phyloP scores from a whole-genome alignment of 2,797 vertebrate species.

The Pantherophis vulpinus region DNA sequence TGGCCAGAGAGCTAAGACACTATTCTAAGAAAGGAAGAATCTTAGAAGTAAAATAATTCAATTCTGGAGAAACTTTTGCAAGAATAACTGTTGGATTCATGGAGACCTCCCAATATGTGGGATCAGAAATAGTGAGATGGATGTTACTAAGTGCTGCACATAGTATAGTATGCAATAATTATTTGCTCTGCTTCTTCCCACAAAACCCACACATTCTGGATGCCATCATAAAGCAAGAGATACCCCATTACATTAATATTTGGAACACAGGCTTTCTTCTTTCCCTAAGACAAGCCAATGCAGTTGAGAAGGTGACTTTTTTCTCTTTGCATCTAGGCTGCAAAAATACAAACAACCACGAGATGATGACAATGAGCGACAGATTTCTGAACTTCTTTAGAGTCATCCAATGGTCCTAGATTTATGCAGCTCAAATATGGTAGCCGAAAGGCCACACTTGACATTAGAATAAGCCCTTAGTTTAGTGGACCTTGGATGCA shows the following conservation, averaged over 20 bases:
- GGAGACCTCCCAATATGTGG: not conserved
- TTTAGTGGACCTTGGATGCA: not conserved
- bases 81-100: not conserved
- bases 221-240: not conserved
- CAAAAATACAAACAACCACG: not conserved
- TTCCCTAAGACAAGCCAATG: not conserved
- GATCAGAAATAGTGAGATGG: not conserved
- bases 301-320: not conserved
- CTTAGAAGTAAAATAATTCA: constrained; percentile 63
- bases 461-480: not conserved
- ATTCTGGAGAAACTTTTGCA: constrained; percentile 62
- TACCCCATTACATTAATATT: not conserved
- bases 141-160: not conserved
- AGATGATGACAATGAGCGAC: not conserved
- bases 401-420: not conserved
- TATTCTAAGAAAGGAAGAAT: constrained; percentile 58
- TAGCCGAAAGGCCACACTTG: not conserved
- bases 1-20: constrained; percentile 67
- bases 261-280: not conserved
- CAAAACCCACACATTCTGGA: not conserved
- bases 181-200: not conserved
- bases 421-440: not conserved
- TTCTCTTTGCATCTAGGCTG: not conserved
- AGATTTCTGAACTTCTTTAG: not conserved
- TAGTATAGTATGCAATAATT: not conserved